Conservation (phyloP, 2,888 invertebrate genomes). For the Gymnocheta viridis region DNA sequence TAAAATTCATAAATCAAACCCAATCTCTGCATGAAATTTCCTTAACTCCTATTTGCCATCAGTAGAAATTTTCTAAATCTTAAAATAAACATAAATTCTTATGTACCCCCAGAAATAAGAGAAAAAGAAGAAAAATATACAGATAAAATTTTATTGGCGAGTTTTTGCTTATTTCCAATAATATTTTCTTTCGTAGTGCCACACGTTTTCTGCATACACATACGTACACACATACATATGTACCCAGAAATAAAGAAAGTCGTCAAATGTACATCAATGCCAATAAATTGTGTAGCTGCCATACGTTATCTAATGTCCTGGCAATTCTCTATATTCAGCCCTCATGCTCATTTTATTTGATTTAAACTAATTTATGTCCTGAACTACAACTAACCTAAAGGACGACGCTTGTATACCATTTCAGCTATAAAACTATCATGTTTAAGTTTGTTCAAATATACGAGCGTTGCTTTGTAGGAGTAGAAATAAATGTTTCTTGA, state of each 20-base stretch:
- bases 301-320: slow-evolving; percentile 73
- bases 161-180: not conserved
- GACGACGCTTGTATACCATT: slow-evolving; percentile 48
- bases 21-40: slow-evolving; percentile 32
- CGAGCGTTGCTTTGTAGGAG: slow-evolving; percentile 36
- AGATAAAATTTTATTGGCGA: slow-evolving; percentile 59
- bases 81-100: slow-evolving; percentile 56
- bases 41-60: slow-evolving; percentile 35
- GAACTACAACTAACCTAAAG: slow-evolving; percentile 56
- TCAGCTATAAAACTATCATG: slow-evolving; percentile 69
- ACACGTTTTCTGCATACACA: not conserved
- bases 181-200: not conserved
- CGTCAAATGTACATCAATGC: slow-evolving; percentile 74
- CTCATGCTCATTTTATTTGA: slow-evolving; percentile 74
- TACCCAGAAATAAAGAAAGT: slow-evolving; percentile 46
- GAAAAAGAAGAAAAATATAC: slow-evolving; percentile 29
- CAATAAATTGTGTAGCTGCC: slow-evolving; percentile 72
- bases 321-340: slow-evolving; percentile 71
- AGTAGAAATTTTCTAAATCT: slow-evolving; percentile 48
- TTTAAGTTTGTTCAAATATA: slow-evolving; percentile 46
- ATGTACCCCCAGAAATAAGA: not conserved
- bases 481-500: slow-evolving; percentile 49
- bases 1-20: slow-evolving; percentile 37
- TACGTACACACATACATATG: not conserved
- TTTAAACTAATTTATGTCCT: slow-evolving; percentile 73